These are phyloP conservation scores for Erpornis zantholeuca DNA, from an alignment of 2,113 vertebrate species.

Conservation along the genomic window DNA sequence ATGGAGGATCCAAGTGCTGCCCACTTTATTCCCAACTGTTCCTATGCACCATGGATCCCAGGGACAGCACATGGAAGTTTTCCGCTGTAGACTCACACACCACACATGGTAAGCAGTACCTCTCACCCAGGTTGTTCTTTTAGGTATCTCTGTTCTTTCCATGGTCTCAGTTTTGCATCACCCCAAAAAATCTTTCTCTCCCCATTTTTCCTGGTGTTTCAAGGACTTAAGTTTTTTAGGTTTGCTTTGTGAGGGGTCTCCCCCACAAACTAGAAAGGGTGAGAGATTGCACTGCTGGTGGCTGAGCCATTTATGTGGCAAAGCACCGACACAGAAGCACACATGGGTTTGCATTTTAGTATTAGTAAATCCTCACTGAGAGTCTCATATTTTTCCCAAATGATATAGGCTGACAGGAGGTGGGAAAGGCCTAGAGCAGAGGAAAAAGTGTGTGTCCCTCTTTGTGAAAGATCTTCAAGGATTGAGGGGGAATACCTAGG, in stretches of 20 bases:
- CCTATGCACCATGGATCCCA: neutral
- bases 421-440: neutral
- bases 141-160: neutral
- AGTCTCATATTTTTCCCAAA: neutral
- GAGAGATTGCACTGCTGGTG: neutral
- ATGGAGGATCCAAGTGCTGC: neutral
- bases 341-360: neutral
- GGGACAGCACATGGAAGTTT: neutral
- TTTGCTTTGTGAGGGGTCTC: neutral
- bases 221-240: neutral
- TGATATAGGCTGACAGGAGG: neutral
- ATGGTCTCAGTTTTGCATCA: neutral
- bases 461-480: neutral
- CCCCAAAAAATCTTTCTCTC: neutral
- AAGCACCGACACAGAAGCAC: neutral
- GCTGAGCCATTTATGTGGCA: neutral
- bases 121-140: neutral
- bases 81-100: neutral
- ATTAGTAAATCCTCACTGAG: neutral
- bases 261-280: neutral
- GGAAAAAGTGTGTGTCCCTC: neutral
- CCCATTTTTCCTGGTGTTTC: neutral
- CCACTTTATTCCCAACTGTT: neutral
- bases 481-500: neutral
- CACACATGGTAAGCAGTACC: accelerated